A percentile compares a stretch with the other conserved stretches of the same genome.
These are phyloP conservation scores for Myrmophylax atrothorax DNA, from an alignment of 2,113 vertebrate species.

Conservation along the genomic window DNA sequence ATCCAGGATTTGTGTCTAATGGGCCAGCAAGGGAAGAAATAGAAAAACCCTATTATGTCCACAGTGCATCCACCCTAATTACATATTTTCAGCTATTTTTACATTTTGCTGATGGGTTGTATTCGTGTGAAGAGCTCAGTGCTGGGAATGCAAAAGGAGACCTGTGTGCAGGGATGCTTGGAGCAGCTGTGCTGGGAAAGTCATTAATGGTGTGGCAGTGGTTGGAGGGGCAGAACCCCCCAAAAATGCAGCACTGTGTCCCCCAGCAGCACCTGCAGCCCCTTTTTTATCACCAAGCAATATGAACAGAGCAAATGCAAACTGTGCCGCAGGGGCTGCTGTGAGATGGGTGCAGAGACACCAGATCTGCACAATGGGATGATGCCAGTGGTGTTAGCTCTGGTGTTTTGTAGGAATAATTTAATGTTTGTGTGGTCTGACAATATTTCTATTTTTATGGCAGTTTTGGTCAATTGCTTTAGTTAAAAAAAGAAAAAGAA, in stretches of 20 bases:
- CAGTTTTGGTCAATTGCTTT: neutral
- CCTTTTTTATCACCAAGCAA: neutral
- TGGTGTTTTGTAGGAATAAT: neutral
- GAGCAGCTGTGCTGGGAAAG: neutral
- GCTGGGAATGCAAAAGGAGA: neutral
- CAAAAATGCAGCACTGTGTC: fast-evolving
- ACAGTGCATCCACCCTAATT: neutral
- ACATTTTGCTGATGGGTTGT: conserved; percentile 31
- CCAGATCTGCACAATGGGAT: neutral
- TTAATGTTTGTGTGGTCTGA: neutral
- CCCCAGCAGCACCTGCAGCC: neutral
- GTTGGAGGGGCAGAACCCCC: neutral
- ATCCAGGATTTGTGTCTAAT: neutral
- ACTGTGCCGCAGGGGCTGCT: neutral
- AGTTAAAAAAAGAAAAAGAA: neutral
- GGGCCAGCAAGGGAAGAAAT: neutral
- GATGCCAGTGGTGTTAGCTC: neutral
- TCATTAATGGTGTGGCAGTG: neutral
- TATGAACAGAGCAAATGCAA: neutral
- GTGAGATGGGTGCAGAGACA: neutral
- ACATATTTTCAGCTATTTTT: conserved; percentile 41
- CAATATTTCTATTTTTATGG: neutral
- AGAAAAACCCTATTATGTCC: conserved; percentile 16
- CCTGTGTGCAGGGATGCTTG: fast-evolving
- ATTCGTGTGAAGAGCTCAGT: neutral